Evolutionary conservation across 2,888 invertebrate genomes (phyloP).

Genomic region (Drosophila sordidapex): DNA sequence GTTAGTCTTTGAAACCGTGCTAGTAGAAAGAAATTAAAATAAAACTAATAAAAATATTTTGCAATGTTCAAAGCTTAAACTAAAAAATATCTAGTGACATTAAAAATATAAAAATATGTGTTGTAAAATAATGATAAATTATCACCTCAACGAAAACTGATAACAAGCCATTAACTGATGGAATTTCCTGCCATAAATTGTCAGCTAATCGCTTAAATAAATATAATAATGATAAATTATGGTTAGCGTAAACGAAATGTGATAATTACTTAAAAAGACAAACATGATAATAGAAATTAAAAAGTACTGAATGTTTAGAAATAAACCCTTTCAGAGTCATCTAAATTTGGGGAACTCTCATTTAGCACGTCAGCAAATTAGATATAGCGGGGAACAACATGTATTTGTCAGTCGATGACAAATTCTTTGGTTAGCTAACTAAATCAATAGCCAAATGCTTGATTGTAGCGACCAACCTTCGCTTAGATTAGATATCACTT

Average conservation of each 20-base stretch:
- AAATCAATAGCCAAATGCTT: slow-evolving; percentile 12
- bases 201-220: not conserved
- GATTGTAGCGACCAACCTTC: slow-evolving; percentile 29
- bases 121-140: slow-evolving; percentile 6
- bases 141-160: not conserved
- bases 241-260: not conserved
- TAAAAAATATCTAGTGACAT: not conserved
- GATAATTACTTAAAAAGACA: not conserved
- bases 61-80: not conserved
- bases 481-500: slow-evolving; percentile 46
- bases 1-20: not conserved
- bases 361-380: slow-evolving; percentile 1
- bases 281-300: slow-evolving; percentile 2
- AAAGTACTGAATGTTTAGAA: not conserved
- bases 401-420: not conserved
- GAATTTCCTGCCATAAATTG: not conserved
- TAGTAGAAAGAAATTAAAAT: not conserved
- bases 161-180: not conserved
- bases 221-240: not conserved
- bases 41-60: not conserved
- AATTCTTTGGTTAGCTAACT: slow-evolving; percentile 16
- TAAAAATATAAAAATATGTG: not conserved
- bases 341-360: not conserved
- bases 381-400: not conserved
- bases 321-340: not conserved